phyloP scores from a whole-genome alignment of 2,888 invertebrate species.

The Volucella inanis region DNA sequence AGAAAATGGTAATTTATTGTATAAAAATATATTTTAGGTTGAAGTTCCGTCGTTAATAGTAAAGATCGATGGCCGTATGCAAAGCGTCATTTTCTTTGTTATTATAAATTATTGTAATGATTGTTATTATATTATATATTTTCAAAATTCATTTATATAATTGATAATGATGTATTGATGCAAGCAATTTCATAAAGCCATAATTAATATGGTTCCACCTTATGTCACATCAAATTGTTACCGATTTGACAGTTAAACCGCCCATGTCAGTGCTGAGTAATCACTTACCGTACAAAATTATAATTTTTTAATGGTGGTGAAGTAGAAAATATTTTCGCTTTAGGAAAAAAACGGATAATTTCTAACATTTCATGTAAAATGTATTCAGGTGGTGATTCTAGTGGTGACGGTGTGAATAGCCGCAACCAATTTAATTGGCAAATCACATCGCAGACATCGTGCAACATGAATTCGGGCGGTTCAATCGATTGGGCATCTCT shows the following conservation, averaged over 20 bases:
- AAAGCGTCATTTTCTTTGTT: too few relatives aligned
- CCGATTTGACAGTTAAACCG: conserved; percentile 24
- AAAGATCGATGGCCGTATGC: too few relatives aligned
- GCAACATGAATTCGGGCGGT: conserved; percentile 83
- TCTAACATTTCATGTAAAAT: conserved; percentile 68
- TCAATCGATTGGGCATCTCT: conserved; percentile 98
- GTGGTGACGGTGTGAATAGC: conserved; percentile 79
- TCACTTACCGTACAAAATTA: conserved; percentile 16
- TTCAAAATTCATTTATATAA: too few relatives aligned
- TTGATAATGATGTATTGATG: too few relatives aligned
- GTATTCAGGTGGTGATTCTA: conserved; percentile 81
- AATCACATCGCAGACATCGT: conserved; percentile 84
- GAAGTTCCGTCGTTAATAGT: too few relatives aligned
- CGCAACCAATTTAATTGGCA: conserved; percentile 89
- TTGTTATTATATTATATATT: too few relatives aligned
- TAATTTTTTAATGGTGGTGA: conserved; percentile 52
- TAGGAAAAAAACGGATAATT: conserved; percentile 1
- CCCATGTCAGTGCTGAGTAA: conserved; percentile 32
- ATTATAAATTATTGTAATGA: too few relatives aligned
- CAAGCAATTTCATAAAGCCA: too few relatives aligned
- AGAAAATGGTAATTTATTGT: too few relatives aligned
- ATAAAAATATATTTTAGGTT: too few relatives aligned
- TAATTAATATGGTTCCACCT: too few relatives aligned
- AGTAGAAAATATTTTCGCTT: conserved; percentile 20
- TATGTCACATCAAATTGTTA: background rate